These are phyloP conservation scores for Pandemis heparana DNA, from an alignment of 2,888 invertebrate species.

Conservation along the genomic window DNA sequence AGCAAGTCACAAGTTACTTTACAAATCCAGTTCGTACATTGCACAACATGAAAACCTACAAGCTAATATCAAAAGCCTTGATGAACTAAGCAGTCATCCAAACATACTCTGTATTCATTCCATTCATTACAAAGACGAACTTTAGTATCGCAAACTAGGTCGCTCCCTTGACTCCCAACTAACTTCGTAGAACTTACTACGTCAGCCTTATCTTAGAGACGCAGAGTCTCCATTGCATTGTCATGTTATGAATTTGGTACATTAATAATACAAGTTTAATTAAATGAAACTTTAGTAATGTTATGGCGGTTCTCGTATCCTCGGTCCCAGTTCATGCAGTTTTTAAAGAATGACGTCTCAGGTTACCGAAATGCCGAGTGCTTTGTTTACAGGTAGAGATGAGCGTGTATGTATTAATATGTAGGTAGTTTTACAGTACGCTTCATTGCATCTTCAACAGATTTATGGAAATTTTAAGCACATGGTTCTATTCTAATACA, in stretches of 20 bases:
- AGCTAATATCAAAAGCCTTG: conserved; percentile 37
- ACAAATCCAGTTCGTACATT: conserved; percentile 11
- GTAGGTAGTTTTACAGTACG: conserved; percentile 1
- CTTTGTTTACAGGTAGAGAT: conserved; percentile 44
- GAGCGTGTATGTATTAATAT: not conserved
- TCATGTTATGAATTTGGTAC: conserved; percentile 12
- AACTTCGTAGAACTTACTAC: not conserved
- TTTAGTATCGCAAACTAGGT: conserved; percentile 39
- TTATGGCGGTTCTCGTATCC: conserved; percentile 28
- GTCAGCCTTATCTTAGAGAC: conserved; percentile 24
- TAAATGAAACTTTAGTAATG: conserved; percentile 39
- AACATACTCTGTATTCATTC: conserved; percentile 40
- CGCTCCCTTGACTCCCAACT: conserved; percentile 20
- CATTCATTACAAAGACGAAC: conserved; percentile 38
- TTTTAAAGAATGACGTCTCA: conserved; percentile 23
- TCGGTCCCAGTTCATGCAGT: conserved; percentile 14
- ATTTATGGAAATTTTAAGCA: not conserved
- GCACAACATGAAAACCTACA: conserved; percentile 18
- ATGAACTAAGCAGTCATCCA: conserved; percentile 41
- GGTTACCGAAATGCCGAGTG: conserved; percentile 18
- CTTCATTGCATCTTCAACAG: not conserved
- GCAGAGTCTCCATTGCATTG: conserved; percentile 14
- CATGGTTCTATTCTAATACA: not conserved
- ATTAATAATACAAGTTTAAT: conserved; percentile 40
- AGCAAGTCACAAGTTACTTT: not conserved